Evolutionary conservation across 2,888 invertebrate species (phyloP).

Genomic region (Nephrocerus scutellatus): DNA sequence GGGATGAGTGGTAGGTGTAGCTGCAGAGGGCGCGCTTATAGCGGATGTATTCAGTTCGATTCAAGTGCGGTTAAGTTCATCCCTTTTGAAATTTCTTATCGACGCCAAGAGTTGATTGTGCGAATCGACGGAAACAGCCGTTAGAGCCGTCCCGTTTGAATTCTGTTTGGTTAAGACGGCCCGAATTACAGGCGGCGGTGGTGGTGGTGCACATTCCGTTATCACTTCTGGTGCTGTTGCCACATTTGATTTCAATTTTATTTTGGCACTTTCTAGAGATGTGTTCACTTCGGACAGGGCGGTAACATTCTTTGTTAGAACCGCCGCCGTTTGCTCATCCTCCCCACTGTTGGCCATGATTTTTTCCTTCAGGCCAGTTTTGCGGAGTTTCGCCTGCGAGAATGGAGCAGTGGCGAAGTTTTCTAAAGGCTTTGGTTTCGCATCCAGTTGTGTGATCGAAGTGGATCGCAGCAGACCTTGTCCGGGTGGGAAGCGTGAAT

Average conservation of each 20-base stretch:
- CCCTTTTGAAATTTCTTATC: conserved; percentile 61
- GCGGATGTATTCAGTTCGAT: not conserved
- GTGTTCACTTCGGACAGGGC: conserved; percentile 6
- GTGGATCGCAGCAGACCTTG: conserved; percentile 15
- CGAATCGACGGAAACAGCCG: conserved; percentile 49
- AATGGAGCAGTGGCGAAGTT: conserved; percentile 38
- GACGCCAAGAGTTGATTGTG: conserved; percentile 62
- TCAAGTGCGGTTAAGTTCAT: conserved; percentile 37
- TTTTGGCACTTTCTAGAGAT: conserved; percentile 30
- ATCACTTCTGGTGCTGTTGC: conserved; percentile 6
- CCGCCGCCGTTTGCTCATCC: conserved; percentile 20
- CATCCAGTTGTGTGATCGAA: conserved; percentile 11
- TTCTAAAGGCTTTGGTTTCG: conserved; percentile 13
- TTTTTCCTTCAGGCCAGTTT: conserved; percentile 48
- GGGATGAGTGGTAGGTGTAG: too few species aligned
- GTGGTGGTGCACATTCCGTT: conserved; percentile 21
- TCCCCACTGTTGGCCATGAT: conserved; percentile 37
- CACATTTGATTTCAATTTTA: conserved; percentile 30
- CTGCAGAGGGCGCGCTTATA: too few species aligned
- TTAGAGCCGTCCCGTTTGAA: conserved; percentile 14
- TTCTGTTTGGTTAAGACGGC: conserved; percentile 24
- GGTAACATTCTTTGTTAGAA: not conserved
- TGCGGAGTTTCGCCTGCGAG: conserved; percentile 49
- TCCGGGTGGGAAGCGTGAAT: conserved; percentile 6
- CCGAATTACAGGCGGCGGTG: conserved; percentile 32